A percentile compares a stretch with the other conserved stretches of the same genome.
These are phyloP conservation scores for Zaprionus africanus DNA, from an alignment of 1,140 invertebrate species.

Conservation along the genomic window DNA sequence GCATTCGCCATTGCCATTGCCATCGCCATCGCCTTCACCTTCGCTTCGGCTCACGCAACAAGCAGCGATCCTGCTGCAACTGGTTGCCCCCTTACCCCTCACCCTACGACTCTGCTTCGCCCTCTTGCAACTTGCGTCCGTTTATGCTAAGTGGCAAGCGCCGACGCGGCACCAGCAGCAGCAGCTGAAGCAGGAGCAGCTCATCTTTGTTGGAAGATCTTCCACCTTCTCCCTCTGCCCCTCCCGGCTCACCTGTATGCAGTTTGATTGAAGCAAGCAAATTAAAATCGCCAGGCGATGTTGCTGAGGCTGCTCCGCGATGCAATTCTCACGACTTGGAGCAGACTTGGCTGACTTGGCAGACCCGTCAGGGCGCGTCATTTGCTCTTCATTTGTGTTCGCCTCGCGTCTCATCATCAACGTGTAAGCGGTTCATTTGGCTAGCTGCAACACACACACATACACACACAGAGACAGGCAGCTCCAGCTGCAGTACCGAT, in stretches of 20 bases:
- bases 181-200: conserved; percentile 18
- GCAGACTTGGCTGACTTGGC: conserved; percentile 4
- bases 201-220: conserved; percentile 33
- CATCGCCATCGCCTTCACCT: not conserved
- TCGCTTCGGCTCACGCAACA: conserved; percentile 12
- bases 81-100: not conserved
- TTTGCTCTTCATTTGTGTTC: conserved; percentile 61
- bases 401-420: conserved; percentile 60
- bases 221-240: conserved; percentile 3
- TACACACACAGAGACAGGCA: not conserved
- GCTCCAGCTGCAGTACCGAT: not conserved
- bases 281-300: conserved; percentile 64
- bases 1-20: conserved; percentile 6
- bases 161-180: conserved; percentile 42
- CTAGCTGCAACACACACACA: conserved; percentile 41
- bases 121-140: conserved; percentile 30
- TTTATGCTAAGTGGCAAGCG: conserved; percentile 82
- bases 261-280: conserved; percentile 77
- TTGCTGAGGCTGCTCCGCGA: conserved; percentile 32
- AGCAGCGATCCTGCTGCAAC: conserved; percentile 18
- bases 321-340: conserved; percentile 78
- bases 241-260: conserved; percentile 9
- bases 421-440: conserved; percentile 76
- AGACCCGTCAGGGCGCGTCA: conserved; percentile 41
- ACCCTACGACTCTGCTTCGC: not conserved